Evolutionary conservation across 2,888 invertebrate species (phyloP), one percentile per base, ranked within the genome.

Genomic region (Apamea monoglypha): DNA sequence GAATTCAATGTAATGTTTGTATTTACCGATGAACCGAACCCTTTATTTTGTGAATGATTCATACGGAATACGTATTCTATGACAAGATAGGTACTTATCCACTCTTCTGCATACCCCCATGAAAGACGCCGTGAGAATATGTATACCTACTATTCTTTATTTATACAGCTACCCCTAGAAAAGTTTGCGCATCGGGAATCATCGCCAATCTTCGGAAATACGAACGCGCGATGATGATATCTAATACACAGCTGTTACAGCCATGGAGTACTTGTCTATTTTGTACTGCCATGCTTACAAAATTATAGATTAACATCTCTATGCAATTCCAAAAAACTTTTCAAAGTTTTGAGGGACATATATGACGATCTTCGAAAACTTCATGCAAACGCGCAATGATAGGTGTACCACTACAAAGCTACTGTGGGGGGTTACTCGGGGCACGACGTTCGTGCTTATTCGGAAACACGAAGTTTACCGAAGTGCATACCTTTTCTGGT

Each of bases 1-100:
- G 81, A 81, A 76, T 78, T 83, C 77, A 84, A 88, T 85, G 73
- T 68, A n/a, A n/a, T n/a, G n/a, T 74, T 74, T 63, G 61, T 40
- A 29, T 81, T 85, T 71, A 77, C 72, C 21, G 32, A 44, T 66
- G 67, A 74, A 61, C 29, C 29, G 47, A 76, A 32, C 40, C 73
- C 74, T 67, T 74, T 75, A 66, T 71, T 66, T 40, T 67, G 73
- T 56, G 4, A 47, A 61, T 81, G 76, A 80, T 71, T 74, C 67
- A 78, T 63, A 59, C 12, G 32, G 53, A 67, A 68, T 75, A 36
- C 36, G 21, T 75, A 77, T 72, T 80, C 66, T 80, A 76, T 80
- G 63, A 76, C 68, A n/a, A 66, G 18, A 8, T 59, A 74, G 14
- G 10, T 47, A 71, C 40, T 50, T 40, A 40, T 7, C 40, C 40